A percentile compares a stretch with the other conserved stretches of the same genome.
Conservation (phyloP, 2,797 vertebrate genomes). For the Garrulus glandarius region DNA sequence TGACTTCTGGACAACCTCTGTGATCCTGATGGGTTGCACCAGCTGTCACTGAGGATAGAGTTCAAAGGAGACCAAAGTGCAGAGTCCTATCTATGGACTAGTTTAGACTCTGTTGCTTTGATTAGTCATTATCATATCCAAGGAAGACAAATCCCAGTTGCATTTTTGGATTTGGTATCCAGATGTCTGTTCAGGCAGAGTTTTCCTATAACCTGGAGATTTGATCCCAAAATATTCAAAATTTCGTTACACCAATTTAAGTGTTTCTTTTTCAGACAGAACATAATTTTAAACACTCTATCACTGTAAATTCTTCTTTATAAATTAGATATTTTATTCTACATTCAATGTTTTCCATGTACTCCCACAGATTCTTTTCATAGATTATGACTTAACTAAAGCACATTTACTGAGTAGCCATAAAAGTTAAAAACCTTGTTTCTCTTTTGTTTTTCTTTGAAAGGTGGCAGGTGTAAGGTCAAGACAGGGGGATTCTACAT, state of each 20-base stretch:
- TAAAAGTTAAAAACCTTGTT: background rate
- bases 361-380: background rate
- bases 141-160: background rate
- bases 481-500: rapidly evolving
- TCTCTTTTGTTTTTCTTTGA: background rate
- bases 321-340: background rate
- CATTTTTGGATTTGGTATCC: background rate
- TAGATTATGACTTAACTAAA: background rate
- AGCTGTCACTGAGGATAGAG: background rate
- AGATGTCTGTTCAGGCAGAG: background rate
- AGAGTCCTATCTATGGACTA: background rate
- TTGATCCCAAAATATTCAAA: background rate
- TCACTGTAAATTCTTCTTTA: background rate
- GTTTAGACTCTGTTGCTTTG: background rate
- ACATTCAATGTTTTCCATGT: background rate
- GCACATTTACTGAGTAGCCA: background rate
- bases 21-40: background rate
- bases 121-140: background rate
- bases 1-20: background rate
- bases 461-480: background rate
- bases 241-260: background rate
- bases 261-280: background rate
- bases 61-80: background rate
- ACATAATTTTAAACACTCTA: background rate
- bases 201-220: background rate